These are phyloP conservation scores for Pheucticus melanocephalus DNA, from an alignment of 2,113 vertebrate genomes.

Conservation along the genomic window DNA sequence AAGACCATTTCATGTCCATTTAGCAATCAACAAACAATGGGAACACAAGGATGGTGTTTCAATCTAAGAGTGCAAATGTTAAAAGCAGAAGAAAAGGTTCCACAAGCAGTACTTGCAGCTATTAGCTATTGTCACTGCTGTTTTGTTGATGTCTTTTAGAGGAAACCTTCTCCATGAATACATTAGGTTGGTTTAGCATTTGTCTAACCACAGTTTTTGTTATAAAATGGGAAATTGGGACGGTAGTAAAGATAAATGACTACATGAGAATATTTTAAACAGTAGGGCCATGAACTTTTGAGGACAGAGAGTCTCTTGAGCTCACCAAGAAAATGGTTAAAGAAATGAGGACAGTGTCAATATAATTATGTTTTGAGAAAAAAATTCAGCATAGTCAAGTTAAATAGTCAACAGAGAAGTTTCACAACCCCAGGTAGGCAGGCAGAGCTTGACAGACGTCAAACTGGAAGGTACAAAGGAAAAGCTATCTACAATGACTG, in stretches of 20 bases:
- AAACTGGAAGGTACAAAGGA: background rate
- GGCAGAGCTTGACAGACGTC: background rate
- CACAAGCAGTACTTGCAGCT: background rate
- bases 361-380: background rate
- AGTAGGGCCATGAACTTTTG: background rate
- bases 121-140: background rate
- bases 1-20: background rate
- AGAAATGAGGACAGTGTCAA: background rate
- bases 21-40: background rate
- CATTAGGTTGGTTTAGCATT: background rate
- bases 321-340: background rate
- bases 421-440: background rate
- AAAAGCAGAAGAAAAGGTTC: background rate
- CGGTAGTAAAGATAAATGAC: background rate
- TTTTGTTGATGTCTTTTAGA: background rate
- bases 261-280: background rate
- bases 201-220: background rate
- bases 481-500: background rate
- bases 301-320: background rate
- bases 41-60: background rate
- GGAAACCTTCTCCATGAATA: background rate
- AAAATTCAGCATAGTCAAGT: background rate
- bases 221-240: background rate
- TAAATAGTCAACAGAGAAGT: background rate
- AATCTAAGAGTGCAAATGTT: background rate